Base-by-base conservation (phyloP, 2,888 invertebrate genomes). In the Oasisia sp. region DNA sequence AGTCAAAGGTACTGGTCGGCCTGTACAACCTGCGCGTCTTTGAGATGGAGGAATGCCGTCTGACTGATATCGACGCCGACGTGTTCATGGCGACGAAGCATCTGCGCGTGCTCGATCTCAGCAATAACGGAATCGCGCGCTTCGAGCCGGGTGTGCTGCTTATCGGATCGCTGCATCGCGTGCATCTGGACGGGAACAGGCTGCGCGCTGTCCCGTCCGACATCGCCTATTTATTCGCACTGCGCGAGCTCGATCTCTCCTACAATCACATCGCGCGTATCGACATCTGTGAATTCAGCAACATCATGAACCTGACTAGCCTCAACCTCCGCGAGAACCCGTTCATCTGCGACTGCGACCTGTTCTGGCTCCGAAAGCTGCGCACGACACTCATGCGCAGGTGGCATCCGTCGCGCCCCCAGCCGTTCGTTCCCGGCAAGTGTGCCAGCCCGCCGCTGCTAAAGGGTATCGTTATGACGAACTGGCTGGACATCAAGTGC, bases 211-310 rank as follows among this genome's bases (percentile, higher is more conserved):
- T 96, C 8, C 95, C 96, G 0, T 92, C 91, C 0, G 95, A 95
- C 44, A 94, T 96, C 12, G 94, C 94, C 12, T 93, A 94, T 8
- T 93, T 96, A 74, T 93, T 94, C 89, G 93, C 94, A 90, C 94
- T 96, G n/a, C 92, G 93, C 74, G 94, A 94, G 27, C 93, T 96
- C 50, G 94, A 95, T 9, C 93, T 95, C 32, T 94, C 95, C 32
- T 95, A 95, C 92, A 94, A 94, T 90, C 91, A 89, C 27, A 91
- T 94, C 44, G 44, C 38, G 45, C 90, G 92, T 50, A 90, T 94
- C 8, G 93, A 94, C 90, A 45, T 90, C 74, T 94, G 94, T 91
- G 56, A 92, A 19, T 91, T 94, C 38, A 92, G 92, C 9, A 89
- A 92, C 45, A 91, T 93, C 45, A 56, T 74, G n/a, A 92, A 93